A percentile compares a stretch with the other conserved stretches of the same genome.
Conservation (phyloP, 2,797 vertebrate species). For the Dermochelys coriacea region DNA sequence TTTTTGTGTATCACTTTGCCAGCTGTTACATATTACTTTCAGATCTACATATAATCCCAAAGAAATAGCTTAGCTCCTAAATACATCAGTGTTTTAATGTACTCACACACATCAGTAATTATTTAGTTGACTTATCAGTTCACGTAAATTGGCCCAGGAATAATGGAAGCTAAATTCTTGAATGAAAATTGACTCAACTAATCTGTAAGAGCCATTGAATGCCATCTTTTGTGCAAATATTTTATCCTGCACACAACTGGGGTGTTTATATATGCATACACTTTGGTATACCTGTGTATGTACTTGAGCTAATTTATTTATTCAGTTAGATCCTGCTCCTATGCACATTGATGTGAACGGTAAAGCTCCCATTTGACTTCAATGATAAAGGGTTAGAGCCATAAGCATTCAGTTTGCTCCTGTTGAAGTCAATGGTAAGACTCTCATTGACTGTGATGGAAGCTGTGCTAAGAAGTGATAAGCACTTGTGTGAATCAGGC, state of each 20-base stretch:
- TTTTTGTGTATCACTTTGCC: constrained; percentile 37
- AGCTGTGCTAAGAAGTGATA: not conserved
- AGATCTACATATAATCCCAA: constrained; percentile 25
- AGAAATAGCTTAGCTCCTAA: not conserved
- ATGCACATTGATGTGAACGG: not conserved
- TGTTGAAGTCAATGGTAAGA: not conserved
- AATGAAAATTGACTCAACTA: not conserved
- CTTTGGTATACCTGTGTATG: not conserved
- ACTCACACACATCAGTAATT: not conserved
- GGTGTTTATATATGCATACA: not conserved
- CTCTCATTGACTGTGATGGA: not conserved
- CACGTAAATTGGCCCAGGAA: not conserved
- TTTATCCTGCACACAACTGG: not conserved
- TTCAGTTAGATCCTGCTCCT: not conserved
- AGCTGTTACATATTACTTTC: constrained; percentile 12
- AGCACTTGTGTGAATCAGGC: not conserved
- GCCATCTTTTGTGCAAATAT: not conserved
- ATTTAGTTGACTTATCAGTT: not conserved
- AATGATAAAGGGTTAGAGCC: not conserved
- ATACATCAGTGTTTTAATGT: not conserved
- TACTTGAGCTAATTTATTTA: not conserved
- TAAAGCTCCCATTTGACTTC: not conserved
- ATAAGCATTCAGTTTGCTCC: not conserved
- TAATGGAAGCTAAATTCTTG: not conserved
- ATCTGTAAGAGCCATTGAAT: accelerated